phyloP scores from a whole-genome alignment of 2,888 invertebrate species.

The Pachliopta kotzebuea region DNA sequence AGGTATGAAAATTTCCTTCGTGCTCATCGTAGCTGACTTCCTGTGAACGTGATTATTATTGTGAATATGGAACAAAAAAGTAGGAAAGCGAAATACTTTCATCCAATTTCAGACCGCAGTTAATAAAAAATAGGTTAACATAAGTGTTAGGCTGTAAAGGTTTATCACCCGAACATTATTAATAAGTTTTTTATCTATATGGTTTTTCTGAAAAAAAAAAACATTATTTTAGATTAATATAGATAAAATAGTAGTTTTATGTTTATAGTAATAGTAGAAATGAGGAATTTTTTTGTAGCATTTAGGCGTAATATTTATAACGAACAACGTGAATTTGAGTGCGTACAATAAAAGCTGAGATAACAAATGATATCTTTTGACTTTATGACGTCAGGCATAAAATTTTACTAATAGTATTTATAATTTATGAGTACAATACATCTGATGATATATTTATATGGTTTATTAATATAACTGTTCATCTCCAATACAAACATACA shows the following conservation, averaged over 20 bases:
- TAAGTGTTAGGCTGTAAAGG: background rate
- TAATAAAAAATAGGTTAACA: background rate
- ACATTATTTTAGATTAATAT: background rate
- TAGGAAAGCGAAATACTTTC: slow-evolving; percentile 5
- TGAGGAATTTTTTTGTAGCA: background rate
- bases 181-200: background rate
- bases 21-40: slow-evolving; percentile 11
- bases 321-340: background rate
- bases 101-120: background rate
- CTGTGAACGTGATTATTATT: slow-evolving; percentile 21
- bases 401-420: background rate
- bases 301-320: background rate
- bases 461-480: too few species aligned
- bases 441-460: too few species aligned
- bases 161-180: slow-evolving; percentile 2
- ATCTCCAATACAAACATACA: too few species aligned
- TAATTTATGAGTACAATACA: too few species aligned
- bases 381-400: too few species aligned
- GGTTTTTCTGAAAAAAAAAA: background rate
- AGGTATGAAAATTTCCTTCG: background rate
- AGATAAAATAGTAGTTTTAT: background rate
- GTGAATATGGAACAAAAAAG: slow-evolving; percentile 7
- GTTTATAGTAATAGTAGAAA: slow-evolving; percentile 1
- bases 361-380: too few species aligned
- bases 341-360: too few species aligned